Evolutionary conservation across 2,113 vertebrate species (phyloP).

Genomic region (Suncus etruscus): DNA sequence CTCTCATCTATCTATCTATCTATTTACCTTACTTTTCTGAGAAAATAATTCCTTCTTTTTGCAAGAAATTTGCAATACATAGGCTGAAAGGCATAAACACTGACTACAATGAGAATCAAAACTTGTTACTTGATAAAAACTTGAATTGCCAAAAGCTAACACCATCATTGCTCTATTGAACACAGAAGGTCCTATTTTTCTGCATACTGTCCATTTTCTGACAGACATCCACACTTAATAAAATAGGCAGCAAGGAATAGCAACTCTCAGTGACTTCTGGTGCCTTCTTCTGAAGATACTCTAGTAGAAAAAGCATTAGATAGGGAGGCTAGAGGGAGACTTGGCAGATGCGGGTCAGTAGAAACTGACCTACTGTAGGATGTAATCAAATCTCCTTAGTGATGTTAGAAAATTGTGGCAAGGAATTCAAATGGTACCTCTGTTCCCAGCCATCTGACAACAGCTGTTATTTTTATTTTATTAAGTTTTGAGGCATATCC

Average conservation of each 20-base stretch:
- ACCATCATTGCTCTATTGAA: not conserved
- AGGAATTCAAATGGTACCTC: not conserved
- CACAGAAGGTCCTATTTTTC: conserved; percentile 35
- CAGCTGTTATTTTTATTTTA: no score
- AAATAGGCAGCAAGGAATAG: conserved; percentile 31
- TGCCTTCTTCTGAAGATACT: conserved; percentile 10
- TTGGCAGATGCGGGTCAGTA: not conserved
- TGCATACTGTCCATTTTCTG: not conserved
- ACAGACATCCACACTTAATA: conserved; percentile 41
- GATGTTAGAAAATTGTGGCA: not conserved
- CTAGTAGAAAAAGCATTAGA: not conserved
- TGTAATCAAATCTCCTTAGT: not conserved
- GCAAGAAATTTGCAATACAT: not conserved
- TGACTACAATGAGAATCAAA: not conserved
- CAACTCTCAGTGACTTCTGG: conserved; percentile 29
- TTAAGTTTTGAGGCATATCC: no score
- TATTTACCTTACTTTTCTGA: no score
- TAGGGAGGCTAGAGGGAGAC: fast-evolving
- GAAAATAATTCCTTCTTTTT: not conserved
- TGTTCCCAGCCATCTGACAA: not conserved
- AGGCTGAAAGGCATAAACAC: not conserved
- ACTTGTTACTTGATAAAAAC: not conserved
- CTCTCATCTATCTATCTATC: no score
- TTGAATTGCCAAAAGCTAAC: not conserved
- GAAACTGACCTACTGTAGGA: not conserved